These are phyloP conservation scores for Bubo scandiacus DNA, from an alignment of 2,113 vertebrate genomes.

Conservation along the genomic window DNA sequence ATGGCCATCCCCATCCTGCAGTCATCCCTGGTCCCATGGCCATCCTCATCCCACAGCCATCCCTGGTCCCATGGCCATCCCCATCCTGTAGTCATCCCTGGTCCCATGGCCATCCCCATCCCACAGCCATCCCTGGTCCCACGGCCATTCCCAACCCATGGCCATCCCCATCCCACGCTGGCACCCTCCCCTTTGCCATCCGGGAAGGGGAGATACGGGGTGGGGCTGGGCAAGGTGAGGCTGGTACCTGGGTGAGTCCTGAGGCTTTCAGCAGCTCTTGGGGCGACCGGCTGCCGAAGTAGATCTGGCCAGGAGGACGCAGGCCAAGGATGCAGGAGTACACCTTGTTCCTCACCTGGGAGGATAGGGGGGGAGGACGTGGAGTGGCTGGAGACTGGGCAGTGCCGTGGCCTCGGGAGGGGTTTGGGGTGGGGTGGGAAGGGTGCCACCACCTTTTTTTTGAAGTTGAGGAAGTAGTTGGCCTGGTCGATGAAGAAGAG, in stretches of 20 bases:
- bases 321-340: constrained; percentile 91
- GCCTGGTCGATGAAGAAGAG: constrained; percentile 98
- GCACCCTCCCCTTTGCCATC: not conserved
- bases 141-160: rapidly evolving
- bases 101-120: not conserved
- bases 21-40: no score
- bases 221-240: rapidly evolving
- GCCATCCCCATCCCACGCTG: rapidly evolving
- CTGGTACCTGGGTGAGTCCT: constrained; percentile 88
- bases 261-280: constrained; percentile 95
- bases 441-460: constrained; percentile 76
- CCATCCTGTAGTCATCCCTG: not conserved
- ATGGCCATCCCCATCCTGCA: rapidly evolving
- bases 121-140: not conserved
- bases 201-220: not conserved
- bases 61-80: not conserved
- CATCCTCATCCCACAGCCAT: not conserved
- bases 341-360: constrained; percentile 90
- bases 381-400: rapidly evolving
- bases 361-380: rapidly evolving
- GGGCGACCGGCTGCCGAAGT: constrained; percentile 90
- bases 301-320: constrained; percentile 85
- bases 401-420: rapidly evolving
- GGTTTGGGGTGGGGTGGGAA: rapidly evolving
- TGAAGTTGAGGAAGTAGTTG: constrained; percentile 99